These are phyloP conservation scores for Druon quercuslanigerum DNA, from an alignment of 1,140 invertebrate species.

Conservation along the genomic window DNA sequence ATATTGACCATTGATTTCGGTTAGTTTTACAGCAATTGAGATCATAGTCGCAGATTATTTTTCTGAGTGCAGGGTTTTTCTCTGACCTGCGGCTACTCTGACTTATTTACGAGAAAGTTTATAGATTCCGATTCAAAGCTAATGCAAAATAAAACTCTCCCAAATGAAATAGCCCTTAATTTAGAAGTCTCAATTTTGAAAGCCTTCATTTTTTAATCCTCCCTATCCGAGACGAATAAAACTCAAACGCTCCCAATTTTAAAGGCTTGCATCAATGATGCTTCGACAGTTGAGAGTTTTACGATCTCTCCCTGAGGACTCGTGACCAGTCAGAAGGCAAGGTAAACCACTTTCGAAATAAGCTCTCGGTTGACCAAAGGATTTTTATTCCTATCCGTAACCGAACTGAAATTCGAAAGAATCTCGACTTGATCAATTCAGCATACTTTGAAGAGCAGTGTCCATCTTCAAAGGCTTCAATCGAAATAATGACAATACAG, in stretches of 20 bases:
- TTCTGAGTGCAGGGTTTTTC: too few species aligned
- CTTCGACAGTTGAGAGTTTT: conserved; percentile 5
- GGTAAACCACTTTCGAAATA: conserved; percentile 26
- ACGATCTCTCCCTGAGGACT: background rate
- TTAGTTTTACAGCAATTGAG: too few species aligned
- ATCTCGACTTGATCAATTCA: background rate
- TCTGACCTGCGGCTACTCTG: too few species aligned
- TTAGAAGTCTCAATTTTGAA: background rate
- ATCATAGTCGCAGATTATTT: too few species aligned
- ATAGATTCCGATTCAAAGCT: too few species aligned
- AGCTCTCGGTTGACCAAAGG: conserved; percentile 16
- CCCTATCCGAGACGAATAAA: background rate
- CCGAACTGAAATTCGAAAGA: background rate
- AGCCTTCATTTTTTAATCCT: background rate
- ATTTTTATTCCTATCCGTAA: conserved; percentile 7
- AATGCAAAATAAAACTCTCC: too few species aligned
- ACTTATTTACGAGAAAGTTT: too few species aligned
- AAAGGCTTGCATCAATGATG: background rate
- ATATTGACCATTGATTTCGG: too few species aligned
- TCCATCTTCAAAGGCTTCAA: background rate
- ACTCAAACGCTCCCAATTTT: background rate
- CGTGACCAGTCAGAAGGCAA: conserved; percentile 17
- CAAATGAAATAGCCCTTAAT: too few species aligned
- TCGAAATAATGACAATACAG: background rate
- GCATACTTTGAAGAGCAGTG: too few species aligned